These are phyloP conservation scores for Amphipyra tragopoginis DNA, from an alignment of 2,888 invertebrate species.

Conservation along the genomic window DNA sequence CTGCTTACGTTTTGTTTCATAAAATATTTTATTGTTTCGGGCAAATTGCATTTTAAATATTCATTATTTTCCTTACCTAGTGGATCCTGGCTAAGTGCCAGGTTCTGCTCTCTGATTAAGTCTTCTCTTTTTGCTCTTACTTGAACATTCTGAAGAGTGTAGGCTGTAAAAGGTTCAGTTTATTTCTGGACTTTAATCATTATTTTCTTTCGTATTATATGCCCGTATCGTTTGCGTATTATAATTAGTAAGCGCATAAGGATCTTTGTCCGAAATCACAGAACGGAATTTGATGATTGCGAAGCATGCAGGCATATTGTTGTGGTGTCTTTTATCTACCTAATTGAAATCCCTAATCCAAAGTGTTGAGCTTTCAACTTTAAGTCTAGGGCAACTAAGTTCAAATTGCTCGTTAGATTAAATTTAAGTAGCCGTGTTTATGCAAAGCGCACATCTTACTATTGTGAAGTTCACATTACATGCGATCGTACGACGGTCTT, in stretches of 20 bases:
- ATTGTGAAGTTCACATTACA: constrained; percentile 75
- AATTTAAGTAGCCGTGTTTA: constrained; percentile 22
- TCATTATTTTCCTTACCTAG: constrained; percentile 35
- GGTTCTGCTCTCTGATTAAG: constrained; percentile 41
- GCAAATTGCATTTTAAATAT: constrained; percentile 38
- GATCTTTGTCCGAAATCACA: constrained; percentile 57
- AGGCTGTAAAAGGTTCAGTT: constrained; percentile 28
- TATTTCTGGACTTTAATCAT: constrained; percentile 18
- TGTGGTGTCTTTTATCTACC: constrained; percentile 54
- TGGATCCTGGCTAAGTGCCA: constrained; percentile 38
- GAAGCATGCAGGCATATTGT: constrained; percentile 70
- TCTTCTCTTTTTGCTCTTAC: constrained; percentile 36
- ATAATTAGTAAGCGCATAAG: constrained; percentile 37
- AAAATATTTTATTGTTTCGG: constrained; percentile 16
- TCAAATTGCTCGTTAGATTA: constrained; percentile 10
- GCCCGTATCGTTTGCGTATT: constrained; percentile 47
- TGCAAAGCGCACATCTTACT: constrained; percentile 48
- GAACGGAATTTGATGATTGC: constrained; percentile 63
- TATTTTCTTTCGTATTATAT: constrained; percentile 6
- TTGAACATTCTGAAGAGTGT: constrained; percentile 10
- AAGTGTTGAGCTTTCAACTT: constrained; percentile 28
- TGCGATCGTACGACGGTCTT: constrained; percentile 62
- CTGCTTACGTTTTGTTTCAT: constrained; percentile 5
- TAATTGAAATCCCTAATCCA: constrained; percentile 30
- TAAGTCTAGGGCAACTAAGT: constrained; percentile 9